phyloP scores from a whole-genome alignment of 2,888 invertebrate species.

The Amphipoea oculea region DNA sequence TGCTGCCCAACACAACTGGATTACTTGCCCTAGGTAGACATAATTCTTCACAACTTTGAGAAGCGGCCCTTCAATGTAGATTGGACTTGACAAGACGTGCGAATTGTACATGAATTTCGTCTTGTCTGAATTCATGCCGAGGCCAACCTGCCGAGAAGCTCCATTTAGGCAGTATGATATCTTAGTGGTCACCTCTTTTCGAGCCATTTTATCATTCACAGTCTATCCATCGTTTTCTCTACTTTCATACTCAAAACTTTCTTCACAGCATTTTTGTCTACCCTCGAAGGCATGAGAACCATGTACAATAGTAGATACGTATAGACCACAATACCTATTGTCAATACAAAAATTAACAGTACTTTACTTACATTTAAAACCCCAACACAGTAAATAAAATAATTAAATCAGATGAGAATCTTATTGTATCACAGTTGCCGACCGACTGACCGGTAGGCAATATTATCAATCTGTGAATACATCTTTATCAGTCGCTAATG shows the following conservation, averaged over 20 bases:
- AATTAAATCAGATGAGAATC: neutral
- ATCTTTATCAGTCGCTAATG: constrained; percentile 36
- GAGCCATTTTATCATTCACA: neutral
- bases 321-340: neutral
- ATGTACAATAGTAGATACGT: neutral
- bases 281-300: neutral
- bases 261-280: neutral
- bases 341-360: neutral
- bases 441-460: constrained; percentile 18
- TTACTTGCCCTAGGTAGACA: too few relatives aligned
- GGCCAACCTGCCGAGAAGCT: too few relatives aligned
- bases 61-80: too few relatives aligned
- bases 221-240: neutral
- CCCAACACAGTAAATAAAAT: constrained; percentile 9
- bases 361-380: constrained; percentile 44
- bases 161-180: too few relatives aligned
- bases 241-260: neutral
- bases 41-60: too few relatives aligned
- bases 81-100: too few relatives aligned
- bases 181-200: neutral
- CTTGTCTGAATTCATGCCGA: too few relatives aligned
- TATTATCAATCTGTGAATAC: constrained; percentile 22
- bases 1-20: too few relatives aligned
- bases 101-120: too few relatives aligned
- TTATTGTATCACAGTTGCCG: neutral